Evolutionary conservation across 2,113 vertebrate species (phyloP), one percentile per base, ranked within the genome.

Genomic region (Varanus komodoensis): DNA sequence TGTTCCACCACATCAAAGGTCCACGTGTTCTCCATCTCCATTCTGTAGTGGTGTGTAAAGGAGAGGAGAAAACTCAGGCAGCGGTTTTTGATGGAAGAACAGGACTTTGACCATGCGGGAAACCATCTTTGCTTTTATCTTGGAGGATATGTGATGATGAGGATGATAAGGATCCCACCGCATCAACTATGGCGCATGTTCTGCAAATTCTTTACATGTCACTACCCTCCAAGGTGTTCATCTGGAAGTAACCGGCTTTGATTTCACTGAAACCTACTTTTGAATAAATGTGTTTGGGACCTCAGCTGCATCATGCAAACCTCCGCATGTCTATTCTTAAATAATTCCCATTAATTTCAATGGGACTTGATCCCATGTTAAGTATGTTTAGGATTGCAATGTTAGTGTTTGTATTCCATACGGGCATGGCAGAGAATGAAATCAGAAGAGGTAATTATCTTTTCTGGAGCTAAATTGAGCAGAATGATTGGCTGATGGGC

Each of bases 401-500:
- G 8, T 23, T 71, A 32, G 75, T 69, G 23, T 71, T 80, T 86
- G 85, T 69, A 90, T 86, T 84, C 89, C 89, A 90, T 71, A 80
- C 86, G 82, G 89, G 57, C 75, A 38, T 68, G 82, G 77, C 74
- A 90, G 89, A 90, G 86, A 90, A 75, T 86, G 83, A 79, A 86
- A 86, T 90, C 89, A 85, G 74, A 85, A 90, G 82, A 90, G 83
- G 75, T 71, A 90, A 90, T 90, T 85, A 90, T 85, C 89, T 90
- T 86, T 86, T 90, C 89, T 90, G 75, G 83, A 80, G 75, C 64
- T 90, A 90, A 90, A 90, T 90, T 78, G 75, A 90, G 83, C 89
- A 90, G 89, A 90, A 90, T 90, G 89, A 85, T 90, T 90, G 89
- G 89, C 82, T 90, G 89, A 86, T 79, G 82, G 74, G 74, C 77